Base-by-base conservation (phyloP, 2,797 vertebrate genomes). In the Eulemur coronatus region DNA sequence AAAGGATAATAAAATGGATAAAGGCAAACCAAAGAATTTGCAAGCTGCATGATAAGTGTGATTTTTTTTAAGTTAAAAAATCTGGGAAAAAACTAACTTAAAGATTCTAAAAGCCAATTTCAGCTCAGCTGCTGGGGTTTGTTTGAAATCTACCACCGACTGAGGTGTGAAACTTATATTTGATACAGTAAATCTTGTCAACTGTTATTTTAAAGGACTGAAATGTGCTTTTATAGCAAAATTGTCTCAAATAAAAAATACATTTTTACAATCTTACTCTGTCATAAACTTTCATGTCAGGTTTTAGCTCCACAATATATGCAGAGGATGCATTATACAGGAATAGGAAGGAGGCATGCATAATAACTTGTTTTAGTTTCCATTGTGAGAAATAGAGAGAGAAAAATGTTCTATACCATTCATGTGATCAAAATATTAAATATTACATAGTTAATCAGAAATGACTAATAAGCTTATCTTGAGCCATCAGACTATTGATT, bases 171-270 rank as follows among this genome's bases (percentile, higher is more conserved):
- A 97, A 96, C 41, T 96, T 97, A 78, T 26, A 94, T 85, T 97
- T 92, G 89, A 92, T 84, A 67, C 0, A 14, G 86, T 98, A 97
- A 97, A 96, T 98, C 97, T 93, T 97, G 26, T 92, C 12, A 43
- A 96, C 75, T 89, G 52, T 38, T 90, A 88, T 72, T 87, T 97
- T 94, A 95, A 98, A 97, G 84, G 72, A 14, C 88, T 95, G 72
- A 97, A 97, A 97, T 95, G 70, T 86, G 55, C 0, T 97, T 98
- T 98, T 97, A 85, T 94, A 80, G 46, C 85, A 98, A 97, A 97
- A 97, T 91, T 89, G 67, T 94, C 97, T 98, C 70, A 98, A 97
- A 98, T 96, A 98, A 97, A 98, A 98, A 84, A 95, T 94, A 94
- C 73, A 87, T 97, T 98, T 98, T 98, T 96, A 97, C 96, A 86